phyloP scores from a whole-genome alignment of 2,888 invertebrate species.

The Platerodrilus igneus region DNA sequence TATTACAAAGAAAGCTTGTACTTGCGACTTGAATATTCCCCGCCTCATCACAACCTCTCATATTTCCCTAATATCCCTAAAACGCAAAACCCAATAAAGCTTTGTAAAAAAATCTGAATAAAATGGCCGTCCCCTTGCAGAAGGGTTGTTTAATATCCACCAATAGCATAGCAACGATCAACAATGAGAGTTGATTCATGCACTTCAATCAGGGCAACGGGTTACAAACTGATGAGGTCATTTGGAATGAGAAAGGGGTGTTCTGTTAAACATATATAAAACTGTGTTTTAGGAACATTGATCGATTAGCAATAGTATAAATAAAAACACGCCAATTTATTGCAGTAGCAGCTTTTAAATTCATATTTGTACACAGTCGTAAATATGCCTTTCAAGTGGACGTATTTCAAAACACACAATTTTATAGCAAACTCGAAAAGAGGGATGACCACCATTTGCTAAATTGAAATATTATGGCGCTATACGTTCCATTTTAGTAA shows the following conservation, averaged over 20 bases:
- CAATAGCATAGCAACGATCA: conserved; percentile 36
- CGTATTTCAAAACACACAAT: conserved; percentile 31
- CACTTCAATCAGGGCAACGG: conserved; percentile 42
- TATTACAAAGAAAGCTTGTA: no score
- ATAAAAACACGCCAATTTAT: conserved; percentile 12
- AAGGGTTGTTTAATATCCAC: conserved; percentile 27
- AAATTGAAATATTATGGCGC: conserved; percentile 27
- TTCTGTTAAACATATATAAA: conserved; percentile 24
- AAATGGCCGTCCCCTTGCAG: conserved; percentile 19
- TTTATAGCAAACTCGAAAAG: conserved; percentile 31
- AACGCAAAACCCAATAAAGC: no score
- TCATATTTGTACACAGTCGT: conserved; percentile 24
- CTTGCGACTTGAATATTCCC: no score
- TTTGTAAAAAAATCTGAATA: no score
- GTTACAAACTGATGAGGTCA: conserved; percentile 44
- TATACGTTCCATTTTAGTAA: conserved; percentile 1
- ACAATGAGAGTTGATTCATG: conserved; percentile 42
- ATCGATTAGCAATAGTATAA: conserved; percentile 20
- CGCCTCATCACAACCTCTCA: no score
- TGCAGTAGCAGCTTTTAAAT: conserved; percentile 7
- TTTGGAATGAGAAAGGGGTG: conserved; percentile 24
- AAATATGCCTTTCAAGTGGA: conserved; percentile 25
- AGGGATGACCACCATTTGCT: conserved; percentile 25
- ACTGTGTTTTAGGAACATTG: conserved; percentile 21
- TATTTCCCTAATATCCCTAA: no score